Evolutionary conservation across 2,113 vertebrate species (phyloP).

Genomic region (Beaufortia kweichowensis): DNA sequence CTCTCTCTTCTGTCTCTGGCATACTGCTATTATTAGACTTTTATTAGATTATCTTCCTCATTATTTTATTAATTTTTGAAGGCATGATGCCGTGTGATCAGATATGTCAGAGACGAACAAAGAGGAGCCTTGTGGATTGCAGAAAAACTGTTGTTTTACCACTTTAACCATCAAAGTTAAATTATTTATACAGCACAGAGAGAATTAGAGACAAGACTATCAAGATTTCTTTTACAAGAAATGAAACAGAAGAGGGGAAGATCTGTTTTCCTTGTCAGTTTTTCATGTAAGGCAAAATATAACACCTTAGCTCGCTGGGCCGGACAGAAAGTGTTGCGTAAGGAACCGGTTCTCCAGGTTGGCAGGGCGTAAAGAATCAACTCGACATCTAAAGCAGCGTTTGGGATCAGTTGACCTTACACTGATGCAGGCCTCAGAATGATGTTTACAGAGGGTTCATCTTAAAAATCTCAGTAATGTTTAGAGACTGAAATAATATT

Average conservation of each 20-base stretch:
- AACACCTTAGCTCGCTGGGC: not conserved
- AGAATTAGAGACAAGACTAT: not conserved
- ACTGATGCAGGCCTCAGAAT: not conserved
- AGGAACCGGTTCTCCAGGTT: conserved; percentile 17
- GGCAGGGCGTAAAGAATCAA: not conserved
- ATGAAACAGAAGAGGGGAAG: not conserved
- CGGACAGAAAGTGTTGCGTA: not conserved
- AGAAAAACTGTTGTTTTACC: not conserved
- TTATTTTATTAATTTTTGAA: conserved; percentile 26
- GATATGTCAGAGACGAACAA: not conserved
- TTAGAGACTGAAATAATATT: not conserved
- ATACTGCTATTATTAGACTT: too few species aligned
- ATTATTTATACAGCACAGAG: not conserved
- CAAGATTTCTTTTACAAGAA: not conserved
- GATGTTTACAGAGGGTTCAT: not conserved
- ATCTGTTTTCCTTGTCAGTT: not conserved
- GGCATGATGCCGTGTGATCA: conserved; percentile 5
- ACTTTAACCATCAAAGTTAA: not conserved
- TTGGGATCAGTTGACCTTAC: not conserved
- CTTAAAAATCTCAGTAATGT: conserved; percentile 20
- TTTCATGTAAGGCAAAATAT: conserved; percentile 9
- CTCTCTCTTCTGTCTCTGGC: too few species aligned
- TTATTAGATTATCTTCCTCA: too few species aligned
- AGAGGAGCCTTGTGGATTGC: conserved; percentile 1
- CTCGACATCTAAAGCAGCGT: not conserved